Evolutionary conservation across 1,140 invertebrate genomes (phyloP).

Genomic region (Thalassaphorura encarpata): DNA sequence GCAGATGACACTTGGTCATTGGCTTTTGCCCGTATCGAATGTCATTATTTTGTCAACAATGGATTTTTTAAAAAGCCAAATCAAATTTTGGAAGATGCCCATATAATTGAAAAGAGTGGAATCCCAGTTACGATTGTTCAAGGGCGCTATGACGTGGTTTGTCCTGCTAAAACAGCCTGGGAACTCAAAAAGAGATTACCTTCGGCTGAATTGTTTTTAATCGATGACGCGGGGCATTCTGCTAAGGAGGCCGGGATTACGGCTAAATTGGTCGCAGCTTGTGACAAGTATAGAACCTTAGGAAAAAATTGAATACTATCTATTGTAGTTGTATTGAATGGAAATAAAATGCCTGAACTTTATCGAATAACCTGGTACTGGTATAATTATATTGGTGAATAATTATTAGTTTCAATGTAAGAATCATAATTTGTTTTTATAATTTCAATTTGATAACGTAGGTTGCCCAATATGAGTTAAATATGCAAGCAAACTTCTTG

Average conservation of each 20-base stretch:
- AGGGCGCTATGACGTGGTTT: slow-evolving; percentile 6
- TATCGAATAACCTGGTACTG: too few species aligned
- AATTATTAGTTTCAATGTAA: too few species aligned
- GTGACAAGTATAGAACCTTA: slow-evolving; percentile 2
- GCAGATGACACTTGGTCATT: slow-evolving; percentile 34
- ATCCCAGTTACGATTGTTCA: slow-evolving; percentile 13
- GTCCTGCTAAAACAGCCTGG: slow-evolving; percentile 10
- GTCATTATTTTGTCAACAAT: slow-evolving; percentile 17
- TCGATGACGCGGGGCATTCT: slow-evolving; percentile 8
- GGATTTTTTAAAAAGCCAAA: not conserved
- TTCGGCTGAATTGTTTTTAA: not conserved
- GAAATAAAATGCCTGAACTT: too few species aligned
- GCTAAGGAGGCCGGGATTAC: slow-evolving; percentile 5
- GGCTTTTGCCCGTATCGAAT: slow-evolving; percentile 40
- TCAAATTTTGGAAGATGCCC: slow-evolving; percentile 3
- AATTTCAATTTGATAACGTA: too few species aligned
- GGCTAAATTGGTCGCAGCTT: slow-evolving; percentile 3
- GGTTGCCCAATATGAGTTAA: too few species aligned
- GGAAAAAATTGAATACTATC: not conserved
- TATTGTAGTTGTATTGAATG: too few species aligned
- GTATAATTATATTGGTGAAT: too few species aligned
- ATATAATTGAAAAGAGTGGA: not conserved
- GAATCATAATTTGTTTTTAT: too few species aligned
- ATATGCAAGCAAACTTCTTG: too few species aligned
- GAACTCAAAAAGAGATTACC: slow-evolving; percentile 6